Evolutionary conservation across 1,140 invertebrate genomes (phyloP), one percentile per base, ranked within the genome.

Genomic region (Caenorhabditis brenneri): DNA sequence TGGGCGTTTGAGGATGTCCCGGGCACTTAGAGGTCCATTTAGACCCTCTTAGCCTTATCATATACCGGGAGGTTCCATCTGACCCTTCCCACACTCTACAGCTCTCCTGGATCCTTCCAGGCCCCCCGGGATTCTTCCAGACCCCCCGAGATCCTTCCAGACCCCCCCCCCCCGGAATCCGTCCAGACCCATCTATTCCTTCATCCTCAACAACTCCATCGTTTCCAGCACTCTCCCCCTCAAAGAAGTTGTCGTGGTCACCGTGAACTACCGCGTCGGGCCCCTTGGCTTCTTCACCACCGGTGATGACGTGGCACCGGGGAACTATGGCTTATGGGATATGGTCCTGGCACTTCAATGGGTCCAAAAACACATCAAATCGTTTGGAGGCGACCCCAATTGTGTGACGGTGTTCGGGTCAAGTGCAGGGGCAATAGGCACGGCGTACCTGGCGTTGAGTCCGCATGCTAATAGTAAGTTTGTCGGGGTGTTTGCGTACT

Each of bases 371-470:
- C 91, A 92, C 69, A 89, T 91, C 27, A 36, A 49, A 0, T 24
- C 53, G n/a, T 91, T 91, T 81, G 88, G 90, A 16, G 91, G 91
- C 7, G 84, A 91, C 53, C 82, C 88, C 7, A 93, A 96, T 87
- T 81, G 78, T 10, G 83, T 93, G 1, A 93, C 93, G 7, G 81
- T 93, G n/a, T 92, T 92, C 82, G 93, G 93, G 6, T 82, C 91
- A 65, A 87, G 82, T 80, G 95, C 95, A 1, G 95, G 95, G 0
- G 95, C 94, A 6, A 95, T 95, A 22, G 95, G 95, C 27, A 95
- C 95, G 0, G 91, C 88, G 29, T 92, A 95, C 3, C 95, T 96
- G 88, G 92, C 96, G 74, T 92, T 96, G 80, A 96, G 95, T 0
- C 95, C 95, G 0, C 92, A 97, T n/a, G 93, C 92, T 87, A 92